Evolutionary conservation across 2,888 invertebrate genomes (phyloP).

Genomic region (Anthrax anthrax): DNA sequence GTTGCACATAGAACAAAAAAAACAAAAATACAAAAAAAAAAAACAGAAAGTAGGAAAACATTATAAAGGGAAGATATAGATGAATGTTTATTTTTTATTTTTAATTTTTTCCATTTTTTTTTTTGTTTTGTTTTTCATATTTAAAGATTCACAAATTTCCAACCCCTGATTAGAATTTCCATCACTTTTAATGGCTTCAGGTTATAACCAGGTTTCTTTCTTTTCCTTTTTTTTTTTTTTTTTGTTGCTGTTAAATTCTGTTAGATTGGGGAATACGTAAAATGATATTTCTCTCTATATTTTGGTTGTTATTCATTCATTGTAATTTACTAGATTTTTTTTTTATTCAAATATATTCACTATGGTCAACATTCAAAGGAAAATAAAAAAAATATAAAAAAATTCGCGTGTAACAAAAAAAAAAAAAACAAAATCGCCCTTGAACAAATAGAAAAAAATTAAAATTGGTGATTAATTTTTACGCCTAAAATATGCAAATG

Average conservation of each 20-base stretch:
- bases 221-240: too few species aligned
- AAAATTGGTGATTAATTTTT: constrained; percentile 17
- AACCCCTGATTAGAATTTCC: constrained; percentile 10
- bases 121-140: neutral
- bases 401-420: neutral
- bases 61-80: neutral
- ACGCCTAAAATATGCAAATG: constrained; percentile 15
- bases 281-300: constrained; percentile 9
- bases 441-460: constrained; percentile 13
- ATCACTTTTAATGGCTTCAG: constrained; percentile 13
- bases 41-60: neutral
- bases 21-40: neutral
- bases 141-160: neutral
- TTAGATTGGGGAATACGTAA: constrained; percentile 2
- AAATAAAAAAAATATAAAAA: neutral
- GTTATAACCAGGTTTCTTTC: constrained; percentile 5
- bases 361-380: neutral
- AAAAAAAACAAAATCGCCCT: neutral
- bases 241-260: too few species aligned
- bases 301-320: neutral
- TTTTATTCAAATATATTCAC: neutral
- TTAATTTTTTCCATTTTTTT: too few species aligned
- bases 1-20: neutral
- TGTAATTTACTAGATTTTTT: too few species aligned
- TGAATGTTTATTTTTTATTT: neutral